Evolutionary conservation across 2,113 vertebrate genomes (phyloP), one percentile per base, ranked within the genome.

Genomic region (Sebastes schlegelii): DNA sequence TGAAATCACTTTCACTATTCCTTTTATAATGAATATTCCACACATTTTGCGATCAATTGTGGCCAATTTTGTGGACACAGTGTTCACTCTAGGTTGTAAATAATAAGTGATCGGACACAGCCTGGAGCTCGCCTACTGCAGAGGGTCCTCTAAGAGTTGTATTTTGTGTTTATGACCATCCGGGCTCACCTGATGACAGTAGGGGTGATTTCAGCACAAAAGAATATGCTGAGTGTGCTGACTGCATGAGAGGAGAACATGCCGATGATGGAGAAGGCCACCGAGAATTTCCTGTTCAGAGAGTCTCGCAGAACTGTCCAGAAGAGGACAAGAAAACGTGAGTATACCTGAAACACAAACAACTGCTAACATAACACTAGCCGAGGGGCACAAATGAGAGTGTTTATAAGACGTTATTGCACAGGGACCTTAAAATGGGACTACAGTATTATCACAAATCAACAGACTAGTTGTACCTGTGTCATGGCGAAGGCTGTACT

Each of bases 201-300:
- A 5, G 98, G 98, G 4, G 98, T 98, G 94, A 99, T 97, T 95
- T 99, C 98, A 2, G 98, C 97, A 71, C 98, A 99, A 92, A 99
- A 98, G 95, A 99, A 99, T 46, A 99, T 97, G 52, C 98, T 99
- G 89, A 99, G 97, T 43, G 95, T 98, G 89, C 98, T 98, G 83
- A 98, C 97, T 0, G 98, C 98, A 2, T 98, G 97, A 0, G 98
- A 99, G 6, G 98, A 98, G 82, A 99, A 99, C 98, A 99, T 99
- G 81, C 98, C 98, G 76, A 99, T 98, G 62, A 99, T 97, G 92
- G 98, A 99, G 90, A 99, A 99, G 0, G 97, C 95, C 1, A 97
- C 95, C 1, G 98, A 99, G 94, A 99, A 99, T 65, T 97, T 98
- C 90, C 97, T 97, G 91, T 98, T 99, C 92, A 99, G 95, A 0